Conservation (phyloP, 2,797 vertebrate species). For the Hozukius guyotensis region DNA sequence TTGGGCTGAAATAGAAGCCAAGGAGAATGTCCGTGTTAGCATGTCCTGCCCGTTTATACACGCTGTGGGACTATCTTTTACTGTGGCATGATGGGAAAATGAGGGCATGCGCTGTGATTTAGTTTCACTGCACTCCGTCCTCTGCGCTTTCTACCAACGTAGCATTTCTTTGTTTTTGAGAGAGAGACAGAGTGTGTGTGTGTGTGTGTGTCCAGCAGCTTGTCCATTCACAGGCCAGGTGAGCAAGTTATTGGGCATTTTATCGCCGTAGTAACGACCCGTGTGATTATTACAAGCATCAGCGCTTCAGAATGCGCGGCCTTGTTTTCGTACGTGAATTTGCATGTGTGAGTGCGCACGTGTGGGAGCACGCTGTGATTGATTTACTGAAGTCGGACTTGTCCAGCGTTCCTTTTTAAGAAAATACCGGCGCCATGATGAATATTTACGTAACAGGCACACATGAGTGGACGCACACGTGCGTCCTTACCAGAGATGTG, state of each 20-base stretch:
- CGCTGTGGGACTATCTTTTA: constrained; percentile 52
- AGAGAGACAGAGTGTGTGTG: neutral
- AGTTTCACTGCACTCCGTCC: constrained; percentile 26
- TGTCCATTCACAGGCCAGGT: constrained; percentile 65
- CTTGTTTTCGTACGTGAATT: constrained; percentile 41
- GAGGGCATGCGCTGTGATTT: constrained; percentile 50
- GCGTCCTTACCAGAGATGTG: neutral
- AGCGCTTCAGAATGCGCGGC: constrained; percentile 51
- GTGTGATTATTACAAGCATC: constrained; percentile 60
- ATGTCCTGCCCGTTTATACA: constrained; percentile 59
- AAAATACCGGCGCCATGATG: constrained; percentile 24
- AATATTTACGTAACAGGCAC: constrained; percentile 42
- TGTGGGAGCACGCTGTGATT: constrained; percentile 25
- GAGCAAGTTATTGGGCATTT: constrained; percentile 73
- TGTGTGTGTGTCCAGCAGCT: constrained; percentile 21
- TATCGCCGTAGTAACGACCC: constrained; percentile 54
- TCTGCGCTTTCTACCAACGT: constrained; percentile 21
- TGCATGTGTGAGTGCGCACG: neutral
- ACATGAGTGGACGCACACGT: constrained; percentile 1
- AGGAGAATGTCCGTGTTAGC: constrained; percentile 51
- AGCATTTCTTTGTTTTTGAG: constrained; percentile 26
- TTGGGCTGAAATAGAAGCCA: constrained; percentile 55
- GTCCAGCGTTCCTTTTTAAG: constrained; percentile 22
- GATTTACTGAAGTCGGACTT: constrained; percentile 52
- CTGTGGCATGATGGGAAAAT: constrained; percentile 68